phyloP scores from a whole-genome alignment of 2,888 invertebrate species.

The Tuta absoluta region DNA sequence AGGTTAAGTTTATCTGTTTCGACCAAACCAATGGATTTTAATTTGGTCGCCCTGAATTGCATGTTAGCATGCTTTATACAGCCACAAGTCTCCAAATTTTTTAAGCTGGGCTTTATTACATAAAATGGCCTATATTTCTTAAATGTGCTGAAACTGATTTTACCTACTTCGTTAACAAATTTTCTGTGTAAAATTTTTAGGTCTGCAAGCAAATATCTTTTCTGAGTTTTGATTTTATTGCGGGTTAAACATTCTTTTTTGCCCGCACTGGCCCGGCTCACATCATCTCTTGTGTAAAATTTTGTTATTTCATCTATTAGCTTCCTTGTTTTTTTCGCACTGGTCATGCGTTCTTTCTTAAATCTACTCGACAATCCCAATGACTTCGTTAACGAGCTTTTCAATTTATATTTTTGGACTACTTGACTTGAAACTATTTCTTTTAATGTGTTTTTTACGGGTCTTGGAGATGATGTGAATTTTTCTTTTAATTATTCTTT shows the following conservation, averaged over 20 bases:
- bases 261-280: not conserved
- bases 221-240: too few species aligned
- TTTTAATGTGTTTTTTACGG: not conserved
- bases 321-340: not conserved
- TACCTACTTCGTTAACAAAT: too few species aligned
- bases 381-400: not conserved
- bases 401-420: not conserved
- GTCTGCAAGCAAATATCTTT: too few species aligned
- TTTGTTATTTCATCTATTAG: not conserved
- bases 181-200: too few species aligned
- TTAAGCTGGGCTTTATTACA: not conserved
- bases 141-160: not conserved
- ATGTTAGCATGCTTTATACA: not conserved
- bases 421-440: not conserved
- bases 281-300: not conserved
- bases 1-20: too few species aligned
- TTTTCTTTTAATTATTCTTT: not conserved
- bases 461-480: not conserved
- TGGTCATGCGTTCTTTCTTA: not conserved
- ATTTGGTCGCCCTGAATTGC: not conserved
- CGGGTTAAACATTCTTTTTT: too few species aligned
- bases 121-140: not conserved
- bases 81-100: not conserved
- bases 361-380: not conserved
- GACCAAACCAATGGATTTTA: too few species aligned